Conservation (phyloP, 2,797 vertebrate species). For the Melanotaenia boesemani region DNA sequence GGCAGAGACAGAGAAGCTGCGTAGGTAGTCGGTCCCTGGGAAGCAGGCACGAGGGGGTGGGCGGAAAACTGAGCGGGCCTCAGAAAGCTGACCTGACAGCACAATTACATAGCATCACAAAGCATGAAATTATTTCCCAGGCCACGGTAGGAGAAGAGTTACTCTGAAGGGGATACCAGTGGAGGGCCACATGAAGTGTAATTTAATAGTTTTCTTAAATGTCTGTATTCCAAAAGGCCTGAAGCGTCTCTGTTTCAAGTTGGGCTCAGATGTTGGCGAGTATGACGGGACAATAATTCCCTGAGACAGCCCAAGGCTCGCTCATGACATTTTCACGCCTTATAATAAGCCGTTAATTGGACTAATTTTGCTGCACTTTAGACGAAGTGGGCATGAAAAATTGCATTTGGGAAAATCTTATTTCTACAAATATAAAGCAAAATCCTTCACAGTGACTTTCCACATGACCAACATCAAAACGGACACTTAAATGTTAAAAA, state of each 20-base stretch:
- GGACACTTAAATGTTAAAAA: too few species aligned
- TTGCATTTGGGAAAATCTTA: conserved; percentile 16
- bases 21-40: conserved; percentile 31
- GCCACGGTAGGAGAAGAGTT: conserved; percentile 26
- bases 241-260: conserved; percentile 17
- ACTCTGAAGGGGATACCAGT: conserved; percentile 22
- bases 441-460: background rate
- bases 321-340: conserved; percentile 34
- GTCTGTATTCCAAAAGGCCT: conserved; percentile 21
- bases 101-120: conserved; percentile 65
- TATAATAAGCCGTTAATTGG: conserved; percentile 47
- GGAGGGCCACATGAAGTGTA: conserved; percentile 23
- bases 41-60: conserved; percentile 33
- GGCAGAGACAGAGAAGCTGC: conserved; percentile 3
- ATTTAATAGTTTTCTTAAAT: conserved; percentile 47
- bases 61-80: conserved; percentile 27
- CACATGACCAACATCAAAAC: background rate
- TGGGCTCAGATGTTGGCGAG: conserved; percentile 10
- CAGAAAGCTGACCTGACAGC: conserved; percentile 62
- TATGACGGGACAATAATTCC: conserved; percentile 17
- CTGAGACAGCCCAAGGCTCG: conserved; percentile 7
- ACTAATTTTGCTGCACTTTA: conserved; percentile 28
- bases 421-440: background rate
- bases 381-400: conserved; percentile 9
- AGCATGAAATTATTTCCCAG: conserved; percentile 63